Evolutionary conservation across 2,797 vertebrate species (phyloP).

Genomic region (Melopsittacus undulatus): DNA sequence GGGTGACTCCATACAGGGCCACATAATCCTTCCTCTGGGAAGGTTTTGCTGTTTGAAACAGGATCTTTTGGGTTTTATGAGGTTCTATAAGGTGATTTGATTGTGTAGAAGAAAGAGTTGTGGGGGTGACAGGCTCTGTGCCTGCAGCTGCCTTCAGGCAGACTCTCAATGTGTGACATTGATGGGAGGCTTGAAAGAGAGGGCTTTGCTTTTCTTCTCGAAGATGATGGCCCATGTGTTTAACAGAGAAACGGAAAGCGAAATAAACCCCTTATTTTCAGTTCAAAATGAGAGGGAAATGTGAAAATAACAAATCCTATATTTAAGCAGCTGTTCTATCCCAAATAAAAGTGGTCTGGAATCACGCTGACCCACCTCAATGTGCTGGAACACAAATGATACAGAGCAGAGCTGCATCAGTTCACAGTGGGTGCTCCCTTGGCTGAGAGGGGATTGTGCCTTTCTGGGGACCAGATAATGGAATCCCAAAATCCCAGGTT

Average conservation of each 20-base stretch:
- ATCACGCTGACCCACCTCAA: accelerated
- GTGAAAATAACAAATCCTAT: not conserved
- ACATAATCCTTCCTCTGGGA: not conserved
- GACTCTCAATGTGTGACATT: accelerated
- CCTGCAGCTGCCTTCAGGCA: not conserved
- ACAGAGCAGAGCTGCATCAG: accelerated
- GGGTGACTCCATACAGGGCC: not conserved
- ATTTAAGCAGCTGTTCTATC: not conserved
- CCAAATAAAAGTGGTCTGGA: not conserved
- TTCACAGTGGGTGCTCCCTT: not conserved
- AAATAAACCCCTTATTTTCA: not conserved
- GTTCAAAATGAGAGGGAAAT: not conserved
- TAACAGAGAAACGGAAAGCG: not conserved
- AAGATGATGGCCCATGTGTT: not conserved
- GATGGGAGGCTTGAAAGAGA: not conserved
- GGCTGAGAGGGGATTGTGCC: not conserved
- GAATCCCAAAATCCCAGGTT: not conserved
- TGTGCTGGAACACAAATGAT: accelerated
- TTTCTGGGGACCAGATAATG: not conserved
- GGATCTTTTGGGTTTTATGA: not conserved
- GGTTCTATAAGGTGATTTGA: not conserved
- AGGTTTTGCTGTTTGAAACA: not conserved
- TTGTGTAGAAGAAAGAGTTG: accelerated
- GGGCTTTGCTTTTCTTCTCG: not conserved
- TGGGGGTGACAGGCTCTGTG: accelerated